Base-by-base conservation (phyloP, 1,140 invertebrate species). In the Solenopsis invicta region DNA sequence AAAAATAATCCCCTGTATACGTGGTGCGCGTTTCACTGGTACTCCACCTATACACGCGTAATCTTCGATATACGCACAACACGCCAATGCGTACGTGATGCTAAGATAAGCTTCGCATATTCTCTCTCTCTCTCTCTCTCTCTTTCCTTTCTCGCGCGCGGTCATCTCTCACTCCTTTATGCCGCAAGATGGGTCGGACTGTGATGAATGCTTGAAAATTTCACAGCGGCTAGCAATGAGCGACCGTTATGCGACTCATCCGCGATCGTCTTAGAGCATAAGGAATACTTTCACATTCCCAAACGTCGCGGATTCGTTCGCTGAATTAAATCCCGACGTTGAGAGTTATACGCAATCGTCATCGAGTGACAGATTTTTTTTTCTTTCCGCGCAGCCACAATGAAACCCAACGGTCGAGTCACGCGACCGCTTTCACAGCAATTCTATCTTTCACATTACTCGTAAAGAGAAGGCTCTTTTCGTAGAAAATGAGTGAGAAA, bases 1-100 rank as follows among this genome's bases (percentile, higher is more conserved):
- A 90, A 91, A 91, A 91, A 91, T 91, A 91, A 89, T 75, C 86
- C 76, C 84, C 48, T 41, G 67, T 72, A 75, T 75, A 75, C 81
- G 80, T 87, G 81, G 75, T 81, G 91, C 74, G 88, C 87, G 87
- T 88, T 86, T 77, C 80, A 67, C 62, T n/a, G 71, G 34, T 85
- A 75, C 71, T 64, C 50, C 69, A 85, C 69, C 37, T 37, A 85
- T 82, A 74, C 62, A 77, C 62, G 29, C 48, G 59, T 52, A 84
- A 87, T 54, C 85, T 41, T 84, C 50, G 29, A 48, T 75, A 62
- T 34, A 84, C 69, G 54, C 12, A 34, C 24, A 56, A 61, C 41
- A 37, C 24, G 56, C 62, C 48, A 37, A 75, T 69, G 56, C 82
- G 87, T 64, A 81, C 86, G 56, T 62, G 85, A 90, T 89, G 88